Percentiles rank a stretch among this genome's conserved stretches.
phyloP scores from a whole-genome alignment of 2,888 invertebrate genomes.

The Megastigmus dorsalis region DNA sequence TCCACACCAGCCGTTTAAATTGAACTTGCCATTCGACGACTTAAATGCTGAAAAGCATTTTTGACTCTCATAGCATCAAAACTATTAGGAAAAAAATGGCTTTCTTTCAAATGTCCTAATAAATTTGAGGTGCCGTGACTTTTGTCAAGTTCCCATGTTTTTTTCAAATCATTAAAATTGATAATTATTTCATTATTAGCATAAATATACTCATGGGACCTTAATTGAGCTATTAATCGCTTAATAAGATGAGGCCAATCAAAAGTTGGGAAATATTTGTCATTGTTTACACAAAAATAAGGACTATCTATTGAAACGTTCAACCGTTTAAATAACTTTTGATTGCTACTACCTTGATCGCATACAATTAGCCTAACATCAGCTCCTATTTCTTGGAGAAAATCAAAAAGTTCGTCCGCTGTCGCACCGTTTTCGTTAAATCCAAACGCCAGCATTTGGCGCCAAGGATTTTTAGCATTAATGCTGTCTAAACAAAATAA shows the following conservation, averaged over 20 bases:
- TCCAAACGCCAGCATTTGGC: slow-evolving; percentile 43
- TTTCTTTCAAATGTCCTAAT: no score
- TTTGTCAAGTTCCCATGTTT: no score
- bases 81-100: no score
- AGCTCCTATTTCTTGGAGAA: background rate
- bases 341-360: slow-evolving; percentile 8
- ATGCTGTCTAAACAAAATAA: slow-evolving; percentile 49
- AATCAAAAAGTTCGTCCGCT: background rate
- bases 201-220: no score
- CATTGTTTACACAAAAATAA: background rate
- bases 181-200: no score
- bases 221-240: no score
- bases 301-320: background rate
- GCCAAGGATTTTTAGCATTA: slow-evolving; percentile 49
- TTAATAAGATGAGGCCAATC: slow-evolving; percentile 20
- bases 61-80: no score
- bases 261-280: background rate
- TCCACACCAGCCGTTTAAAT: no score
- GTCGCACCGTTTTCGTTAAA: slow-evolving; percentile 19
- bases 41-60: no score
- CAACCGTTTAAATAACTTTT: slow-evolving; percentile 21
- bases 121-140: no score
- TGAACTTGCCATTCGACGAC: no score
- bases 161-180: no score
- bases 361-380: slow-evolving; percentile 6